phyloP scores from a whole-genome alignment of 2,888 invertebrate species.

The Bhutanitis thaidina region DNA sequence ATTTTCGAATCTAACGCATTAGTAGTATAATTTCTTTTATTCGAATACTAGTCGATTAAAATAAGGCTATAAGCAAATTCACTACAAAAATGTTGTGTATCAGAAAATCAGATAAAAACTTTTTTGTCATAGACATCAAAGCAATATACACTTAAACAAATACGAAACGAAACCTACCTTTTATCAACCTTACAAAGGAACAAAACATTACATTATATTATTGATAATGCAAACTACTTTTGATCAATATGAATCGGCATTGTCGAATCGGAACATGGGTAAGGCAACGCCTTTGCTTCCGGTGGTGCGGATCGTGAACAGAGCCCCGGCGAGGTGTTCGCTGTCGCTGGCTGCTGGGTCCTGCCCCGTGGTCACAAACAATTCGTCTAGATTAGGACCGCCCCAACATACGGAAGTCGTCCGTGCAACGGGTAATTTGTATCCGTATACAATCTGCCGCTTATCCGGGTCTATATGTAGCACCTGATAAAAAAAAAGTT shows the following conservation, averaged over 20 bases:
- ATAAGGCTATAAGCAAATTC: no score
- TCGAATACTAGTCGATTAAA: no score
- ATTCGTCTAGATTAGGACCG: slow-evolving; percentile 79
- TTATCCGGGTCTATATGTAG: slow-evolving; percentile 76
- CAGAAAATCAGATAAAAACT: no score
- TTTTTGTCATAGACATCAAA: no score
- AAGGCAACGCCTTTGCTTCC: slow-evolving; percentile 47
- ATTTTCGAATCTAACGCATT: no score
- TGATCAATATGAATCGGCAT: slow-evolving; percentile 37
- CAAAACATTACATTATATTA: no score
- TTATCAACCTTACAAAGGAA: no score
- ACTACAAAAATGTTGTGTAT: no score
- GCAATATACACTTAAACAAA: no score
- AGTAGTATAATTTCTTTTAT: no score
- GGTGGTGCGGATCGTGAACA: slow-evolving; percentile 55
- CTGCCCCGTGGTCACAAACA: slow-evolving; percentile 81
- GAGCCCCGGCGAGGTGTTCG: slow-evolving; percentile 54
- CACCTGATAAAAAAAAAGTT: slow-evolving; percentile 57
- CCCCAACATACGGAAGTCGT: slow-evolving; percentile 85
- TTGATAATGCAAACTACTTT: neutral
- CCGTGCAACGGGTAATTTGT: slow-evolving; percentile 78
- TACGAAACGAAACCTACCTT: no score
- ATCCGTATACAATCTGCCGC: slow-evolving; percentile 58
- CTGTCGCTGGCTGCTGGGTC: slow-evolving; percentile 25
- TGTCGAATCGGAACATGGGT: slow-evolving; percentile 43